Percentiles rank a stretch among this genome's conserved stretches.
Evolutionary conservation across 2,797 vertebrate species (phyloP).

Genomic region (Hozukius guyotensis): DNA sequence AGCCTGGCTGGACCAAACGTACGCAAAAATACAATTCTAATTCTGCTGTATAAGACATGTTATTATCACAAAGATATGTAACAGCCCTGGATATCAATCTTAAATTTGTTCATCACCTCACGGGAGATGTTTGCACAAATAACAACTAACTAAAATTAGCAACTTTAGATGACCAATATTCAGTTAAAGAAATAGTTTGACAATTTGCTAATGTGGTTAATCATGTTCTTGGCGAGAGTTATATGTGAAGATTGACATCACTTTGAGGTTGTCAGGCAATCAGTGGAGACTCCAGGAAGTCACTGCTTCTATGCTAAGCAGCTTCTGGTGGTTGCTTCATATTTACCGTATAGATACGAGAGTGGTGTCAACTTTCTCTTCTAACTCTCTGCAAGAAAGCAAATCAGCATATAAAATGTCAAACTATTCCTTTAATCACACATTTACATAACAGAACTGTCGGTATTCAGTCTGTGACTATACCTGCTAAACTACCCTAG

Average conservation of each 20-base stretch:
- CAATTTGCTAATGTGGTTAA: neutral
- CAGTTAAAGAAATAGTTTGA: neutral
- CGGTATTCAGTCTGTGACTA: neutral
- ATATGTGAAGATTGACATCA: neutral
- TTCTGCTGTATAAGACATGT: neutral
- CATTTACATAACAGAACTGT: neutral
- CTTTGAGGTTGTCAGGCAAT: neutral
- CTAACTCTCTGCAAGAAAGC: neutral
- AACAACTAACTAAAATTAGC: no score
- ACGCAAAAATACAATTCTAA: neutral
- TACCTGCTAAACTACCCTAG: neutral
- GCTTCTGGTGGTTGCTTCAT: neutral
- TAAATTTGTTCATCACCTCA: neutral
- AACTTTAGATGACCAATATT: neutral
- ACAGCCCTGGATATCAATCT: neutral
- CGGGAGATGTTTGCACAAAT: neutral
- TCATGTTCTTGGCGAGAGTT: neutral
- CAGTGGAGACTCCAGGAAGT: neutral
- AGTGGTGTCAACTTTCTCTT: neutral
- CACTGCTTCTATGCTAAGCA: neutral
- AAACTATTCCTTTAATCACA: neutral
- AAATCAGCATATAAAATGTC: neutral
- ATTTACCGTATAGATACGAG: neutral
- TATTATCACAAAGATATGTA: neutral
- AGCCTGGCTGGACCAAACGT: neutral